Conservation (phyloP, 2,797 vertebrate genomes). For the Enteromius viviparus region DNA sequence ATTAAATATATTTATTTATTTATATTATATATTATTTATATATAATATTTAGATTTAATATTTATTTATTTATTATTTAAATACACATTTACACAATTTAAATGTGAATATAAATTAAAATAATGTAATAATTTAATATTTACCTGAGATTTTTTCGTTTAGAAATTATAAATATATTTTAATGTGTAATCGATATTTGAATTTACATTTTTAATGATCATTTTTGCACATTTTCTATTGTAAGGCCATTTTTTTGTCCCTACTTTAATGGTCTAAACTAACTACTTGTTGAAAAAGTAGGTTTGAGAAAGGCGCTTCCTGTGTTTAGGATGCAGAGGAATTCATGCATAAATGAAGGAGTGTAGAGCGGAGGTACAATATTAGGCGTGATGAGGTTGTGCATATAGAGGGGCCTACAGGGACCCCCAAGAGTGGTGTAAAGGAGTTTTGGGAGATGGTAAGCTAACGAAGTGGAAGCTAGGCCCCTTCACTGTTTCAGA, state of each 20-base stretch:
- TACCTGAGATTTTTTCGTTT: too few species aligned
- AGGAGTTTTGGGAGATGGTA: conserved; percentile 48
- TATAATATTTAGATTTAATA: too few species aligned
- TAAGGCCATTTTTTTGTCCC: background rate
- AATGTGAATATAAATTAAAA: too few species aligned
- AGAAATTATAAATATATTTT: background rate
- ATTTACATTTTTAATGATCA: background rate
- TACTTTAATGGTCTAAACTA: conserved; percentile 62
- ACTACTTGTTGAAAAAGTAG: conserved; percentile 66
- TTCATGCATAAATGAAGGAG: conserved; percentile 60
- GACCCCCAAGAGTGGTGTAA: conserved; percentile 59
- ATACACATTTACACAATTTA: too few species aligned
- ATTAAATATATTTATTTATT: background rate
- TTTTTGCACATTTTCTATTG: background rate
- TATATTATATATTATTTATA: too few species aligned
- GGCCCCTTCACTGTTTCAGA: conserved; percentile 71
- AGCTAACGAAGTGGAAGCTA: conserved; percentile 43
- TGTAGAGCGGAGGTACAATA: conserved; percentile 62
- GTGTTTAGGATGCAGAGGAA: conserved; percentile 69
- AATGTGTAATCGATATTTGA: background rate
- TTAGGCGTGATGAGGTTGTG: conserved; percentile 59
- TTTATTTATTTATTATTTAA: too few species aligned
- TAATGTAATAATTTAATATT: background rate
- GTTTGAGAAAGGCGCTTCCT: conserved; percentile 63
- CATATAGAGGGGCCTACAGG: conserved; percentile 51